These are phyloP conservation scores for Bolinopsis microptera DNA, from an alignment of 37 sponge, comb jelly and placozoan genomes.

Conservation along the genomic window DNA sequence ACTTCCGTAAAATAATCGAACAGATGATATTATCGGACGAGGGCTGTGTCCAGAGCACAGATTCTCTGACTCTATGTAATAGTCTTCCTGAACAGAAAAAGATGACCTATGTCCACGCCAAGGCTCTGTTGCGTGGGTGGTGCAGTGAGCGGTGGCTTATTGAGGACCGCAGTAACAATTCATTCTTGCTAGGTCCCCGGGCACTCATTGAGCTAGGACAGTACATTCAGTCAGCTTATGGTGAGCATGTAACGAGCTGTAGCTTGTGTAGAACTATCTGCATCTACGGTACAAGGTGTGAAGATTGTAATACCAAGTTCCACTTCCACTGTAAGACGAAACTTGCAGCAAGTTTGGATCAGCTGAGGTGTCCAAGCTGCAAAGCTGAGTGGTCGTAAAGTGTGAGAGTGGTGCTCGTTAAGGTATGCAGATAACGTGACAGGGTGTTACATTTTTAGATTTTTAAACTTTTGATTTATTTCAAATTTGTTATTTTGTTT, in stretches of 20 bases:
- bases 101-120: slow-evolving; percentile 61
- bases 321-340: slow-evolving; percentile 31
- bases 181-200: slow-evolving; percentile 41
- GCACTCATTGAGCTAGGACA: slow-evolving; percentile 30
- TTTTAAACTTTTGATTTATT: no score
- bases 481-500: no score
- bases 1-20: slow-evolving; percentile 32
- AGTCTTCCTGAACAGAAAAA: slow-evolving; percentile 41
- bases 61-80: slow-evolving; percentile 43
- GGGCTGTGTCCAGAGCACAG: slow-evolving; percentile 44
- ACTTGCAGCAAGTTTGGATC: not conserved
- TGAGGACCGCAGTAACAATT: slow-evolving; percentile 42
- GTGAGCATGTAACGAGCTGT: slow-evolving; percentile 47
- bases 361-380: slow-evolving; percentile 40
- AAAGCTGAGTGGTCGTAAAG: slow-evolving; percentile 57
- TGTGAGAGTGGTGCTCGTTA: no score
- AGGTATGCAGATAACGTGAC: no score
- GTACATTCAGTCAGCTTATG: slow-evolving; percentile 55
- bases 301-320: slow-evolving; percentile 51
- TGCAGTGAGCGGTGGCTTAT: slow-evolving; percentile 44
- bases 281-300: slow-evolving; percentile 39
- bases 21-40: slow-evolving; percentile 54
- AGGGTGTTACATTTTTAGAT: no score
- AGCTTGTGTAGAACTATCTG: slow-evolving; percentile 45
- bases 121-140: slow-evolving; percentile 38